These are phyloP conservation scores for Nymphalis urticae DNA, from an alignment of 2,888 invertebrate genomes.

Conservation along the genomic window DNA sequence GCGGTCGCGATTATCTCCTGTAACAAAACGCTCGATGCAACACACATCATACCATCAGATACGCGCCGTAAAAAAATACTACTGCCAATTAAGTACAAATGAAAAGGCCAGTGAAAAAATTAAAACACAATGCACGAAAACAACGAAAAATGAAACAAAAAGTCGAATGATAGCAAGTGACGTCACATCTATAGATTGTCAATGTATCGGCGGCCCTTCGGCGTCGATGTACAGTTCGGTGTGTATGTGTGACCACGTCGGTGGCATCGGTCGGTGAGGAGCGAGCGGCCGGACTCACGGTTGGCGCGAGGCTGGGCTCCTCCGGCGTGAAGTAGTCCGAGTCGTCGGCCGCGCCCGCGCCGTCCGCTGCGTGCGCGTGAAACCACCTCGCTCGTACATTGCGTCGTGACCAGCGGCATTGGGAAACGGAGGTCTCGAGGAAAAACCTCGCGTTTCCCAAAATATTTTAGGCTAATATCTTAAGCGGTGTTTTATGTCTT, in stretches of 20 bases:
- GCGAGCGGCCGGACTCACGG: constrained; percentile 4
- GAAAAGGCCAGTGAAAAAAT: constrained; percentile 17
- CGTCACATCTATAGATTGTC: neutral
- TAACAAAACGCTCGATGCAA: constrained; percentile 42
- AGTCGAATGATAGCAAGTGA: constrained; percentile 6
- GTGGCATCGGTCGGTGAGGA: neutral
- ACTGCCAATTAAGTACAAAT: constrained; percentile 30
- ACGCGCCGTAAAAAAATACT: constrained; percentile 2
- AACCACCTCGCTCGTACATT: neutral
- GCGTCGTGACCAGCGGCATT: neutral
- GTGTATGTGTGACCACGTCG: no score
- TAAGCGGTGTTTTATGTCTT: no score
- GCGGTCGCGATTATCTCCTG: constrained; percentile 59
- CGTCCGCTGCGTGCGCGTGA: constrained; percentile 41
- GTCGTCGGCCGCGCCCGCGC: constrained; percentile 82
- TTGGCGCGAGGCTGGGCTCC: constrained; percentile 80
- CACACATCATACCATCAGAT: neutral
- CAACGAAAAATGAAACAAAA: constrained; percentile 9
- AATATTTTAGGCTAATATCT: neutral
- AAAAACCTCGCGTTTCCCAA: neutral
- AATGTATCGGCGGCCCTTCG: neutral
- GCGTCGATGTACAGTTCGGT: neutral
- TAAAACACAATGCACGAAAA: constrained; percentile 13
- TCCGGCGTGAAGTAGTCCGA: constrained; percentile 91
- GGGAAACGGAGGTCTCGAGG: neutral